These are phyloP conservation scores for Cephus runcator DNA, from an alignment of 2,888 invertebrate genomes.

Conservation along the genomic window DNA sequence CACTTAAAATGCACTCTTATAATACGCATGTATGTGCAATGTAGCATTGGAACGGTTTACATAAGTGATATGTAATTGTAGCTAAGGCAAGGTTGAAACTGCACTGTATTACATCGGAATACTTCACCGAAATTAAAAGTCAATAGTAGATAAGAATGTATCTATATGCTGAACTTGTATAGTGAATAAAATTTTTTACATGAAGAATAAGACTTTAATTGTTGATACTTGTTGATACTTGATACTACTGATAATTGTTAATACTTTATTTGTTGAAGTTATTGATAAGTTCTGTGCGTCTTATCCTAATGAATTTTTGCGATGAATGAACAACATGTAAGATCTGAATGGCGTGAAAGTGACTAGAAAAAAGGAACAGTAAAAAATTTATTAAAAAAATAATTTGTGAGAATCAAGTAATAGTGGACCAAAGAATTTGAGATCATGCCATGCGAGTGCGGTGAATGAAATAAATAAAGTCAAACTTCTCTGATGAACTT, in stretches of 20 bases:
- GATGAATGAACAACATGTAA: neutral
- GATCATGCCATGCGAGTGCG: slow-evolving; percentile 48
- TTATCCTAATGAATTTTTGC: neutral
- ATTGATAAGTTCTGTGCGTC: neutral
- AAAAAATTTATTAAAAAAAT: too few species aligned
- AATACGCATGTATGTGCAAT: neutral
- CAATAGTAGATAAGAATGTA: neutral
- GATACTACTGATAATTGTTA: too few species aligned
- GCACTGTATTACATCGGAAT: neutral
- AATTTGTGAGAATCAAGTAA: neutral
- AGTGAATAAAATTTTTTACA: neutral
- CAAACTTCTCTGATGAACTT: neutral
- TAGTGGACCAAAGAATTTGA: neutral
- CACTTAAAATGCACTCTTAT: neutral
- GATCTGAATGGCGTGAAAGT: neutral
- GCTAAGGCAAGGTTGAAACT: neutral
- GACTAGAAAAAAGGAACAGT: neutral
- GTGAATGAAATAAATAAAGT: neutral
- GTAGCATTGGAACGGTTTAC: neutral
- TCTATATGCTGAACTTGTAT: neutral
- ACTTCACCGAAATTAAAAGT: neutral
- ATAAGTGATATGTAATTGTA: neutral
- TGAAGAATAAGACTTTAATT: neutral
- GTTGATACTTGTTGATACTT: too few species aligned
- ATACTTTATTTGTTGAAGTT: neutral